phyloP scores from a whole-genome alignment of 2,113 vertebrate species.

The Cyphomyrus discorhynchus region DNA sequence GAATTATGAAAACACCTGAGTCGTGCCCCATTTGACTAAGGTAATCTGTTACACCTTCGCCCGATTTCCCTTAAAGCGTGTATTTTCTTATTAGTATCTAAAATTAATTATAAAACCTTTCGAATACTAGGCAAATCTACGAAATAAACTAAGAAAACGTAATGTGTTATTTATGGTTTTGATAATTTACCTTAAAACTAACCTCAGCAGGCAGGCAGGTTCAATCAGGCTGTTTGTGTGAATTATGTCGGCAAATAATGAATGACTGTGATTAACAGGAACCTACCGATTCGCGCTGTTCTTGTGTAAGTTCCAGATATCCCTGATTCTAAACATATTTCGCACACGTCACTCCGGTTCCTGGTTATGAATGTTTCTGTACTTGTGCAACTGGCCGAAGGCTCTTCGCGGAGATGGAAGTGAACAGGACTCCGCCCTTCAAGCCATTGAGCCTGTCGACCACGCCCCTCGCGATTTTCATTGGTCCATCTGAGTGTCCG shows the following conservation, averaged over 20 bases:
- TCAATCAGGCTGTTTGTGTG: neutral
- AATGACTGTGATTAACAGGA: neutral
- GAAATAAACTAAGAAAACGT: neutral
- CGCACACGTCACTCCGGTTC: neutral
- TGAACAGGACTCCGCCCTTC: slow-evolving; percentile 2
- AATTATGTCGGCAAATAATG: neutral
- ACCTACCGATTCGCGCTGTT: neutral
- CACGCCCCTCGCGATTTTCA: slow-evolving; percentile 12
- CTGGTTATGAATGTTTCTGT: neutral
- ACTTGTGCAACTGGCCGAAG: slow-evolving; percentile 17
- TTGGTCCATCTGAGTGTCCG: slow-evolving; percentile 36
- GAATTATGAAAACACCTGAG: neutral
- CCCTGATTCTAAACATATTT: neutral
- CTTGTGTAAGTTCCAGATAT: neutral
- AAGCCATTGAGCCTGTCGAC: neutral
- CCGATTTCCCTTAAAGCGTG: neutral
- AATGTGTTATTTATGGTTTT: neutral
- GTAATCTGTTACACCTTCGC: neutral
- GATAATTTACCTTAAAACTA: neutral
- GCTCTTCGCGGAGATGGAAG: slow-evolving; percentile 8
- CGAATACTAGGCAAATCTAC: neutral
- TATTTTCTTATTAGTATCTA: neutral
- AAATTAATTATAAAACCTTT: neutral
- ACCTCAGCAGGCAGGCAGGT: neutral
- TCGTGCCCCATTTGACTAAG: neutral